Evolutionary conservation across 2,113 vertebrate species (phyloP), one percentile per base, ranked within the genome.

Genomic region (Upupa epops): DNA sequence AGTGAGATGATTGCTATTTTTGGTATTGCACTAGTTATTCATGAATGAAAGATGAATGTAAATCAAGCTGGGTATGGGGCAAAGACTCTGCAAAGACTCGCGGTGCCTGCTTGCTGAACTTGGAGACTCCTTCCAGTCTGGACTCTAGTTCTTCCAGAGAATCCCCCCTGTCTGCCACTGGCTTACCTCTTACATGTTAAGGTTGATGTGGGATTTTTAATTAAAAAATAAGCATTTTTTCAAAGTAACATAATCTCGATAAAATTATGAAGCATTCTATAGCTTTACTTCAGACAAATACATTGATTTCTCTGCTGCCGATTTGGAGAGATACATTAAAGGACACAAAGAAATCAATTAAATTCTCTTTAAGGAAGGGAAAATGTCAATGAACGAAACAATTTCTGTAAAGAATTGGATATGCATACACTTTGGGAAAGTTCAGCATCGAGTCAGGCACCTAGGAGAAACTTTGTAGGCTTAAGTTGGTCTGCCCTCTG

Each of bases 271-370:
- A 81, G 56, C 55, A 14, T 68, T 90, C 29, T 88, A 37, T 85
- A 87, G 88, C 72, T 63, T 55, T 65, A 60, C 20, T 78, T 91
- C 70, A 75, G 49, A 77, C 36, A 88, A 78, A 81, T 45, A 36
- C 56, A 90, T 75, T 1, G 4, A 93, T 90, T 90, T 21, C 9
- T 56, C 8, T 2, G 6, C 36, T 51, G 31, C 54, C 90, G 78
- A 78, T 83, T 65, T 65, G 42, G 54, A 78, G 49, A 80, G n/a
- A 75, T 51, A 71, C 10, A 72, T 95, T 86, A 86, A 90, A 86
- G 51, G 25, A 82, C 29, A 49, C 14, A 78, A 82, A 51, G 48
- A 74, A 87, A 90, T 88, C 69, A 92, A 91, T 91, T 82, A 85
- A 72, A 72, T 81, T 72, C 37, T 72, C 37, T 13, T 86, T 75